Evolutionary conservation across 37 sponge, comb jelly and placozoan genomes (phyloP).

Genomic region (Beroe forskalii): DNA sequence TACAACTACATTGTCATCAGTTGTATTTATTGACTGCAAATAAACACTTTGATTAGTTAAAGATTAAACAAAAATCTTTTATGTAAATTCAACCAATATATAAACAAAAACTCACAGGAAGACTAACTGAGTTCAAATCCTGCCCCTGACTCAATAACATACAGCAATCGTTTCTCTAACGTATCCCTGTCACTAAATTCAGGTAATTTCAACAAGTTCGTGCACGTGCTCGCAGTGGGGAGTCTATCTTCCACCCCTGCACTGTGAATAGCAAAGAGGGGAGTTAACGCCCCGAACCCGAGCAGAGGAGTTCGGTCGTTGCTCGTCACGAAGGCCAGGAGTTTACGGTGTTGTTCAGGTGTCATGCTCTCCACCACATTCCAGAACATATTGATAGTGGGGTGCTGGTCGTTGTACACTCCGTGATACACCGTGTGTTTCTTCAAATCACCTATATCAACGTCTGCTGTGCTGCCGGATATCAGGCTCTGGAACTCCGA

Average conservation of each 20-base stretch:
- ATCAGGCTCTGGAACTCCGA: constrained; percentile 38
- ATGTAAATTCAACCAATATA: constrained; percentile 7
- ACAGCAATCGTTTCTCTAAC: not conserved
- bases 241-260: constrained; percentile 58
- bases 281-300: not conserved
- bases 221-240: constrained; percentile 58
- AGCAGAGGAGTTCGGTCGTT: constrained; percentile 29
- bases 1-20: too few relatives aligned
- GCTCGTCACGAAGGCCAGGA: constrained; percentile 61
- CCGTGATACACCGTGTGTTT: constrained; percentile 43
- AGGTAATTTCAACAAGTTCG: constrained; percentile 46
- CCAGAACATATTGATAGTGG: constrained; percentile 34
- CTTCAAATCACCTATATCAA: constrained; percentile 9
- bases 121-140: constrained; percentile 49
- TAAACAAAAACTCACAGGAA: not conserved
- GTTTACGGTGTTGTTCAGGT: constrained; percentile 2
- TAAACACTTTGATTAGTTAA: too few relatives aligned
- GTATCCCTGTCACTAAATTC: constrained; percentile 21
- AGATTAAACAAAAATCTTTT: not conserved
- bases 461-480: not conserved
- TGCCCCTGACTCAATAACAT: constrained; percentile 63
- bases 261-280: constrained; percentile 65
- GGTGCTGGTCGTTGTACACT: constrained; percentile 31
- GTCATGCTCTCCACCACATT: constrained; percentile 1
- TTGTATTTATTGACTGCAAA: too few relatives aligned